Percentiles rank a stretch among this genome's conserved stretches.
These are phyloP conservation scores for Nyctereutes procyonoides DNA, from an alignment of 2,113 vertebrate species.

Conservation along the genomic window DNA sequence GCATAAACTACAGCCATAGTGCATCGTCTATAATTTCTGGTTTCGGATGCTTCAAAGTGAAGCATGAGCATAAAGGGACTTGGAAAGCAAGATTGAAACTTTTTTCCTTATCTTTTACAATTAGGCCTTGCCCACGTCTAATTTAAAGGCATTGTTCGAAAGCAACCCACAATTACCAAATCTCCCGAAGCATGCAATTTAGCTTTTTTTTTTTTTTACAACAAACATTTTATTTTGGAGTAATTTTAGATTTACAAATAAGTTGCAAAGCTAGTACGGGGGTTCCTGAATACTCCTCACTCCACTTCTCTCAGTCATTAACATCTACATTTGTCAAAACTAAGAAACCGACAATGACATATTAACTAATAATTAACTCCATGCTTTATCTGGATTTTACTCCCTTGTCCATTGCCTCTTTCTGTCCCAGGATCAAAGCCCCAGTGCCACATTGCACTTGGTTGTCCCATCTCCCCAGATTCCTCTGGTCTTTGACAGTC, in stretches of 20 bases:
- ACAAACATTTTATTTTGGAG: conserved; percentile 36
- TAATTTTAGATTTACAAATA: conserved; percentile 45
- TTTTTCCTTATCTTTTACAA: conserved; percentile 50
- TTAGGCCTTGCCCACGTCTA: conserved; percentile 54
- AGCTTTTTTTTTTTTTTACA: background rate
- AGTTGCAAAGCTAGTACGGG: background rate
- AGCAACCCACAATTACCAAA: conserved; percentile 68
- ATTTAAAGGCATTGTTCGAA: conserved; percentile 70
- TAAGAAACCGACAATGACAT: background rate
- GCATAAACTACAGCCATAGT: background rate
- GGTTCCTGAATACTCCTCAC: background rate
- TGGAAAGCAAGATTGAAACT: background rate
- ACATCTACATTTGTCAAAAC: background rate
- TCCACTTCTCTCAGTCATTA: background rate
- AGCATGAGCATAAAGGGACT: background rate
- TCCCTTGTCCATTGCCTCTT: background rate
- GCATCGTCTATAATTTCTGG: background rate
- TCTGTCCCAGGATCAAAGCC: background rate
- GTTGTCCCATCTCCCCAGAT: background rate
- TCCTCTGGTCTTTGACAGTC: background rate
- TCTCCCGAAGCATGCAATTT: conserved; percentile 70
- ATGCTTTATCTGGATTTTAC: background rate
- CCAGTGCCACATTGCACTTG: background rate
- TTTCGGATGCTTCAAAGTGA: background rate
- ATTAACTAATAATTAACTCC: background rate